phyloP scores from a whole-genome alignment of 2,113 vertebrate species.

The Prolemur simus region DNA sequence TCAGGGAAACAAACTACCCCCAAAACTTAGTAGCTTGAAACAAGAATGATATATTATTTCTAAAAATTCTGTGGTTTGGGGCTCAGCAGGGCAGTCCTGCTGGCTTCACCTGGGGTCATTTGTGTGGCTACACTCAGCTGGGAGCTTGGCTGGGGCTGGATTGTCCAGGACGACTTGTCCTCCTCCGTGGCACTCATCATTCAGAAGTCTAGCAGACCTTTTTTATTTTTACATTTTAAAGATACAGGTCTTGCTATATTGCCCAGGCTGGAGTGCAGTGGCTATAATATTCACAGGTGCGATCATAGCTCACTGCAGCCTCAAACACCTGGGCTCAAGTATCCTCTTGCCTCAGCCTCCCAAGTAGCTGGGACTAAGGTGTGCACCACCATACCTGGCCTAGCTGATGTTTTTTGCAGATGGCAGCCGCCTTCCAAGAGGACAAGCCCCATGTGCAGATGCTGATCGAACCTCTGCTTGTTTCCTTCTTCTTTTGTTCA shows the following conservation, averaged over 20 bases:
- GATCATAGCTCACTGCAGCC: too few species aligned
- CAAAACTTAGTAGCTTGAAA: background rate
- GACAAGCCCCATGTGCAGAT: background rate
- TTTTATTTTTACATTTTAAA: background rate
- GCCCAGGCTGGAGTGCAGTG: too few species aligned
- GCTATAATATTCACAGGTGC: too few species aligned
- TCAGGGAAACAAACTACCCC: background rate
- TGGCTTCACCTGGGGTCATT: background rate
- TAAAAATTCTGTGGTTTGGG: background rate
- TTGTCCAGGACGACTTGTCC: background rate
- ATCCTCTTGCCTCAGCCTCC: too few species aligned
- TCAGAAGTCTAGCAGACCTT: background rate
- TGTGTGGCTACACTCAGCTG: background rate
- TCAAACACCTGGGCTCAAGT: too few species aligned
- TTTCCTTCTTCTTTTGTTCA: background rate
- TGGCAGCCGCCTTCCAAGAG: background rate
- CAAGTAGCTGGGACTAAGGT: too few species aligned
- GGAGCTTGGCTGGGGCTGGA: background rate
- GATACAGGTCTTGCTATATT: too few species aligned
- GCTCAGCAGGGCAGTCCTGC: background rate
- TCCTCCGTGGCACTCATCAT: background rate
- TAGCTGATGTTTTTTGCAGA: too few species aligned
- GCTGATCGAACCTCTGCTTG: background rate
- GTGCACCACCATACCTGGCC: too few species aligned
- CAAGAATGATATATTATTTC: background rate